phyloP scores from a whole-genome alignment of 35 echinoderm and acorn worm genomes.

The Acanthaster planci region DNA sequence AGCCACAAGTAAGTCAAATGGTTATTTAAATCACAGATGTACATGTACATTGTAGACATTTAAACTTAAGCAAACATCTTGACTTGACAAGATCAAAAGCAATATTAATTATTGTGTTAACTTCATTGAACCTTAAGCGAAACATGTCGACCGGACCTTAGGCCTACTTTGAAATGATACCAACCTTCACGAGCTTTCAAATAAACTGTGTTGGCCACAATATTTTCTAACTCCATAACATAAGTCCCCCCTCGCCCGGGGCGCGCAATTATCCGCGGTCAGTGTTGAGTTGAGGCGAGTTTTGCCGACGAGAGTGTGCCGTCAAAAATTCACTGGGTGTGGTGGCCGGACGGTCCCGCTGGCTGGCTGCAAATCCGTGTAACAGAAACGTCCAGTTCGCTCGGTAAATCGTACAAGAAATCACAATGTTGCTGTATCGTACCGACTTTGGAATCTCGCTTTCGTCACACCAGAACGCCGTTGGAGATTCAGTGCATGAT shows the following conservation, averaged over 20 bases:
- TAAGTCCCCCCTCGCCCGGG: constrained; percentile 22
- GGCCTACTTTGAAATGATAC: constrained; percentile 8
- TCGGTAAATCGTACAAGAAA: background rate
- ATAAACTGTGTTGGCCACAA: constrained; percentile 98
- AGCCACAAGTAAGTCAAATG: too few species aligned
- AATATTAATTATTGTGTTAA: too few species aligned
- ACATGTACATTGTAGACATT: too few species aligned
- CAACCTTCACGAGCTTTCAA: constrained; percentile 98
- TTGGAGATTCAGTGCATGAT: background rate
- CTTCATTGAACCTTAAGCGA: too few species aligned
- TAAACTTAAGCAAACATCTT: too few species aligned
- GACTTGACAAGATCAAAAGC: too few species aligned
- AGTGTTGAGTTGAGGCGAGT: background rate
- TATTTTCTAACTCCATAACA: constrained; percentile 99
- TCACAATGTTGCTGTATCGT: background rate
- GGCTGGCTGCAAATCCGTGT: background rate
- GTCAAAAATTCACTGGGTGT: constrained; percentile 25
- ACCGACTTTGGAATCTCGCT: background rate
- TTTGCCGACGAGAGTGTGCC: background rate
- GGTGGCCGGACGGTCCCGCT: background rate
- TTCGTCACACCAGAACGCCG: background rate
- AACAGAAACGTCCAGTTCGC: background rate
- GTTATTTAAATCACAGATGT: too few species aligned
- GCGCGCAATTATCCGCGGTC: constrained; percentile 9
- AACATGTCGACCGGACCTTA: too few species aligned